Evolutionary conservation across 92 coral and sea anemone species (phyloP), one percentile per base, ranked within the genome.

Genomic region (Porites evermanni): DNA sequence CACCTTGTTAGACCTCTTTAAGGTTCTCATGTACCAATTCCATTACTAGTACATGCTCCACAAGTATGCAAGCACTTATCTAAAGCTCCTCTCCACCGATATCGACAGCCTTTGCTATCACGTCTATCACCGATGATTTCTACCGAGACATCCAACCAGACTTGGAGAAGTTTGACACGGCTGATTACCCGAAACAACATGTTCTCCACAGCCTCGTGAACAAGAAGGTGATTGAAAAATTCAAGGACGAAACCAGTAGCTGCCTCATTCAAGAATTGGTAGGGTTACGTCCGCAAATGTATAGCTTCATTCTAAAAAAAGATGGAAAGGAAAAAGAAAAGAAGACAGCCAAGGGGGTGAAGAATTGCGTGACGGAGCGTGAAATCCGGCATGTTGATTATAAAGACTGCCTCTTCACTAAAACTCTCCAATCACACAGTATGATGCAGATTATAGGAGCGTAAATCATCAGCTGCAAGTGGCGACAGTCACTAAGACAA

Each of bases 241-340:
- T 81, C 32, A 87, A 87, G 38, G 88, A 81, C 19, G 88, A 88
- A 13, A 81, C 81, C 11, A 68, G 19, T 19, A 82, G 82, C 16
- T 10, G 16, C 21, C 81, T 76, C 53, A 44, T 88, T 1, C 19
- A 12, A 6, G 88, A 88, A 79, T 88, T 88, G 51, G 38, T 87
- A 9, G 87, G 91, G 8, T 80, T 87, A 24, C 53, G 87, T 6
- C 59, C 86, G 1, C 81, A 87, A 64, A 80, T 87, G 80, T 87
- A 87, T 20, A 66, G 60, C 14, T 54, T 54, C 60, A 2, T 54
- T 13, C 13, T 17, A 2, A 6, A 11, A 20, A 0, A 16, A 7
- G 26, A 59, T 70, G 72, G 54, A 8, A 17, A 8, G 24, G 73
- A 29, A 7, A 8, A 80, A 26, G 74, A 80, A 19, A 65, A 50